Evolutionary conservation across 2,113 vertebrate genomes (phyloP), one percentile per base, ranked within the genome.

Genomic region (Rafetus swinhoei): DNA sequence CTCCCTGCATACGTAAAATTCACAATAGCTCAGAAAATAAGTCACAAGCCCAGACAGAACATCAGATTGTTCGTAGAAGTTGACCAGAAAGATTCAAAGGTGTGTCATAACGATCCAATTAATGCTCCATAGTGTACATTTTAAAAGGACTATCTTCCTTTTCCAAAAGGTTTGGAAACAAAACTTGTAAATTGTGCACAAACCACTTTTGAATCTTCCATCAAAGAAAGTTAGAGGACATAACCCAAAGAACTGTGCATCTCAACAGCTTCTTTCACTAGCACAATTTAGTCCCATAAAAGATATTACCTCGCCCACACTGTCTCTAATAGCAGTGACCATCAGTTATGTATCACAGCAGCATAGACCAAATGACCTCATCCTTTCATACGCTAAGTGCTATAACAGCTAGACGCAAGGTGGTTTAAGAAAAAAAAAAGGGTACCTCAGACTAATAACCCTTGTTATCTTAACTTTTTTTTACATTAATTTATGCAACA

Each of bases 1-100:
- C 79, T 93, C 79, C 92, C 69, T 65, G 94, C 93, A 95, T 84
- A 95, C 91, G 95, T 89, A 93, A 96, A 25, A 83, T 2, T 76
- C 87, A 0, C 59, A 91, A 88, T 81, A 1, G 1, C 79, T 90
- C 86, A 14, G 85, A 90, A 87, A 93, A 56, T 45, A 82, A 74
- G 14, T 84, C 87, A 77, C 85, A 82, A 87, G 90, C 69, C 22
- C 86, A 1, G 60, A 85, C 56, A 22, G 69, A 27, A 45, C 84
- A 86, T 77, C 88, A 32, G 56, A 45, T 2, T 29, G 55, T 7
- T 15, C 24, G 35, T 1, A 76, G 84, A 85, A 54, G 53, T 29
- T 5, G 0, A 18, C 3, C 7, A 57, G 27, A 59, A 59, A 72
- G 60, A n/a, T 65, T 39, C 7, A 32, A 45, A 54, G 14, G 65